Base-by-base conservation (phyloP, 2,113 vertebrate species). In the Aplodontia rufa region DNA sequence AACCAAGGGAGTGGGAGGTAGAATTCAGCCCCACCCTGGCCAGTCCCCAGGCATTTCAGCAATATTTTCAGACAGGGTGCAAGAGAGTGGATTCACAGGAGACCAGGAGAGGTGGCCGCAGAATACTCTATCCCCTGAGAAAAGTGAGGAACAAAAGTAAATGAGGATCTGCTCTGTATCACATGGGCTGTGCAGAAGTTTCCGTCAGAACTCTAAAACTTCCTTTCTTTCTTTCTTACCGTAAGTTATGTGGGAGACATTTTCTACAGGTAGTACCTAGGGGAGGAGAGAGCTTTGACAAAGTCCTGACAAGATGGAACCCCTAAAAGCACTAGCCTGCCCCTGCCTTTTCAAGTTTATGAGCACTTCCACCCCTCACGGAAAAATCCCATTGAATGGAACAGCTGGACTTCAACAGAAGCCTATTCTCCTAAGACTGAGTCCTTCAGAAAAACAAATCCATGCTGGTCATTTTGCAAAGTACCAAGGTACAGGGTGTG, bases 121-220 rank as follows among this genome's bases (percentile, higher is more conserved):
- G 71, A 72, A 51, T 20, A 78, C 11, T 30, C 60, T 1, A 1
- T 4, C 51, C 45, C 45, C 89, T 40, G 16, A 60, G 55, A 30
- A 81, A n/a, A 81, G 9, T 7, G 30, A 24, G 49, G 11, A 26
- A 58, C n/a, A 69, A 74, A 58, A 51, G n/a, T n/a, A n/a, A 76
- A 40, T 2, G 12, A 49, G 16, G 35, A 80, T 58, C 49, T 58
- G 58, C n/a, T 84, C 76, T 90, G 42, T 22, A 53, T 26, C 64
- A 11, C 0, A 1, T 2, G 55, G 51, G 66, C 75, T 3, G 0
- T 22, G 58, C 1, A 5, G 32, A 58, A 71, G n/a, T 13, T 6
- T 47, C 66, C 68, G 58, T 1, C 13, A 1, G 22, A 55, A 81
- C 32, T 60, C 60, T n/a, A 53, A 32, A 58, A 58, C 26, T 20